phyloP scores from a whole-genome alignment of 1,140 invertebrate genomes.

The Pseudoatta argentina region DNA sequence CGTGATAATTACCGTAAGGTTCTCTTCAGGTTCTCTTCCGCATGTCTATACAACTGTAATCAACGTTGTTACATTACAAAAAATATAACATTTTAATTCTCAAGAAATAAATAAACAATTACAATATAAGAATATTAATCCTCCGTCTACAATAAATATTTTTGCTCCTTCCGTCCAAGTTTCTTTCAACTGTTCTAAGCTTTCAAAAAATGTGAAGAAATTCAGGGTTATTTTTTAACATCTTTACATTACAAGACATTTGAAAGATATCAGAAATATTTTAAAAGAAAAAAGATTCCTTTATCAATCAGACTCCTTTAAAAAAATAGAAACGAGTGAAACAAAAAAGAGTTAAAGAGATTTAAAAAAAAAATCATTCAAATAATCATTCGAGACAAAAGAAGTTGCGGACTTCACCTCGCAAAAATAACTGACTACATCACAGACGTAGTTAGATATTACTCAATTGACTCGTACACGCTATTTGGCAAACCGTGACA shows the following conservation, averaged over 20 bases:
- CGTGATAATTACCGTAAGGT: not conserved
- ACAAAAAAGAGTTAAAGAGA: no score
- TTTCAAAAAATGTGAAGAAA: no score
- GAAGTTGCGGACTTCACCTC: conserved; percentile 13
- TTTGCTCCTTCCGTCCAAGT: no score
- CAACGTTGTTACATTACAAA: not conserved
- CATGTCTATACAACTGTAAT: not conserved
- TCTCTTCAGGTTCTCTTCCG: not conserved
- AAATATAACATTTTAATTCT: conserved; percentile 4
- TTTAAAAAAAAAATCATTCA: not conserved
- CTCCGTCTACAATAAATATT: no score
- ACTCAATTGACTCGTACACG: conserved; percentile 70
- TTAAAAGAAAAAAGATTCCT: no score
- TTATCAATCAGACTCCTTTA: no score
- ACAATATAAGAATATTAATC: no score
- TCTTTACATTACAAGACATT: no score
- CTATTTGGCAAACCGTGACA: conserved; percentile 63
- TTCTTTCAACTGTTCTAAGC: no score
- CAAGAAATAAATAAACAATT: not conserved
- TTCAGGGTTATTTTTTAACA: no score
- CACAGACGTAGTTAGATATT: conserved; percentile 52
- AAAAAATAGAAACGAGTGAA: no score
- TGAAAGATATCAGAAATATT: no score
- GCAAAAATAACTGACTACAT: conserved; percentile 58
- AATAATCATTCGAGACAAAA: conserved; percentile 14